Conservation (phyloP, 2,113 vertebrate species). For the Urocitellus parryii region DNA sequence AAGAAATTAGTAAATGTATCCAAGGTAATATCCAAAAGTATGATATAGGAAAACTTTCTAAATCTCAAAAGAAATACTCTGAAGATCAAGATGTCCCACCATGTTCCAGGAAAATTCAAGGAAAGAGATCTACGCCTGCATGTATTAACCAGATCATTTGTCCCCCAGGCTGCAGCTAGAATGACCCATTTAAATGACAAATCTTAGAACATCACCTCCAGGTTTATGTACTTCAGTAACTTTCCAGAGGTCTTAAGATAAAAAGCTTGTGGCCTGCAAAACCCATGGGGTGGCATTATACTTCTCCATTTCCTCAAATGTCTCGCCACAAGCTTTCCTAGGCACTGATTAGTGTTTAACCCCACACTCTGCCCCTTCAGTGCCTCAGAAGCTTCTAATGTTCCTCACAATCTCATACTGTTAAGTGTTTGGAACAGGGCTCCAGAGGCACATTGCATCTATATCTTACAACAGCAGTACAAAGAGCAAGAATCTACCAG, state of each 20-base stretch:
- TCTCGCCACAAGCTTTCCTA: too few relatives aligned
- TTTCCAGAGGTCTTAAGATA: not conserved
- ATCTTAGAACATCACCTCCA: not conserved
- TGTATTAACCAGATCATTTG: not conserved
- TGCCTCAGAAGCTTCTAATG: too few relatives aligned
- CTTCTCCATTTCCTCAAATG: too few relatives aligned
- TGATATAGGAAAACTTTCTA: not conserved
- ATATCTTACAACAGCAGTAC: too few relatives aligned
- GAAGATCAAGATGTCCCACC: not conserved
- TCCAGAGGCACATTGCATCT: too few relatives aligned
- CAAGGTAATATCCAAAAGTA: not conserved
- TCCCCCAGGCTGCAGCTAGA: not conserved
- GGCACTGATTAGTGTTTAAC: too few relatives aligned
- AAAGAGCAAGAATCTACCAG: too few relatives aligned
- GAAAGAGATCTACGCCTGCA: not conserved
- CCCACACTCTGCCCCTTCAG: too few relatives aligned
- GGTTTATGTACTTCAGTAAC: not conserved
- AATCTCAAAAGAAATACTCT: not conserved
- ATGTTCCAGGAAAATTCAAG: not conserved
- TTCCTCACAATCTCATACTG: too few relatives aligned
- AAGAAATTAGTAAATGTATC: not conserved
- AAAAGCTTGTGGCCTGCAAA: not conserved
- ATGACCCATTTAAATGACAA: not conserved
- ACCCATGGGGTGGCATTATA: too few relatives aligned
- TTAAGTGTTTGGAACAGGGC: too few relatives aligned